These are phyloP conservation scores for Nycticryphes semicollaris DNA, from an alignment of 2,113 vertebrate genomes.

Conservation along the genomic window DNA sequence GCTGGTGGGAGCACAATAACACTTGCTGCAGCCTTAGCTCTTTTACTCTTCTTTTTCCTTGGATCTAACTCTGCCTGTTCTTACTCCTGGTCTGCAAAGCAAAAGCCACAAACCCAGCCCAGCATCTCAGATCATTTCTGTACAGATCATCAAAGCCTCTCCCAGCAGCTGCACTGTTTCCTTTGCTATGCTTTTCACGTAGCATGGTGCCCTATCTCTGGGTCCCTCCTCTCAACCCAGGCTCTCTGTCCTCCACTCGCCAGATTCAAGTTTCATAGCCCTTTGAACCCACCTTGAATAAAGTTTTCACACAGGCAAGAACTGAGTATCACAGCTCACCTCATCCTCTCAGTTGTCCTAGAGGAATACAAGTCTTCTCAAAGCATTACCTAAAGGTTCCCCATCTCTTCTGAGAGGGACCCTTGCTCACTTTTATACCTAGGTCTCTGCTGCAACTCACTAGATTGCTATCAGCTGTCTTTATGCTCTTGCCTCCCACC, in stretches of 20 bases:
- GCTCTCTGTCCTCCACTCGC: neutral
- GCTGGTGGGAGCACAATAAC: neutral
- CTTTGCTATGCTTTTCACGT: accelerated
- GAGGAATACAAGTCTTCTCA: neutral
- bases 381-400: neutral
- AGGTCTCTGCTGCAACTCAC: neutral
- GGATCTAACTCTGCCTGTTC: neutral
- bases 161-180: neutral
- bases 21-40: neutral
- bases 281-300: neutral
- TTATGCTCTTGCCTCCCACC: neutral
- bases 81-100: neutral
- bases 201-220: accelerated
- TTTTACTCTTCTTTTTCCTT: neutral
- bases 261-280: neutral
- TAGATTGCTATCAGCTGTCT: neutral
- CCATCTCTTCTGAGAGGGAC: accelerated
- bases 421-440: neutral
- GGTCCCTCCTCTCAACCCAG: neutral
- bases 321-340: neutral
- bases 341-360: too few species aligned
- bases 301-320: neutral
- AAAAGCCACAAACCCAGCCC: neutral
- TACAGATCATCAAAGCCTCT: neutral
- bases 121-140: neutral